Conservation (phyloP, 2,113 vertebrate genomes). For the Rhombomys opimus region DNA sequence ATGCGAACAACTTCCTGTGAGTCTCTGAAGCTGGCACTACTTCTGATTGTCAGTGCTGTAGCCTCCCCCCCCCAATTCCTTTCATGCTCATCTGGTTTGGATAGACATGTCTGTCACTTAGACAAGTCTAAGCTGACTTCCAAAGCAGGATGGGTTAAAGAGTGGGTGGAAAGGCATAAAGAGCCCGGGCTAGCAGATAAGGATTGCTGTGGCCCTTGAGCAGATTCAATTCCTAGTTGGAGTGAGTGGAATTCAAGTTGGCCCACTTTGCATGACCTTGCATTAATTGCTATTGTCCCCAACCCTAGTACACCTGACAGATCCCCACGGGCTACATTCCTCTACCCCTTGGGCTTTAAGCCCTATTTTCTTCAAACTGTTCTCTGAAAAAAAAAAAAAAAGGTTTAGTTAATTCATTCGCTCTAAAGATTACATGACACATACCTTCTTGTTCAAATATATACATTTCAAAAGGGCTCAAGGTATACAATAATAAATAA, state of each 20-base stretch:
- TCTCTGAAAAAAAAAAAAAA: not conserved
- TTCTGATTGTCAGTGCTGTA: not conserved
- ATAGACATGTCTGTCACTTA: not conserved
- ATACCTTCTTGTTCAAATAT: slow-evolving; percentile 10
- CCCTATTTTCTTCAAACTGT: not conserved
- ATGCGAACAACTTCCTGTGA: not conserved
- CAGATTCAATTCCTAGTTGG: not conserved
- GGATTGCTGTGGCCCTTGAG: not conserved
- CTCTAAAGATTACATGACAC: not conserved
- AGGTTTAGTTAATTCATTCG: not conserved
- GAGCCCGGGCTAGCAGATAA: not conserved
- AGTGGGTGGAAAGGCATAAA: not conserved
- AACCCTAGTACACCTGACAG: not conserved
- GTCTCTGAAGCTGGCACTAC: not conserved
- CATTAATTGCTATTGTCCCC: not conserved
- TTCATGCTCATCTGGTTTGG: not conserved
- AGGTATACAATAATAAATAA: slow-evolving; percentile 44
- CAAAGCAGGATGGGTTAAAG: not conserved
- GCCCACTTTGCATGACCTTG: not conserved
- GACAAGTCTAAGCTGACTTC: not conserved
- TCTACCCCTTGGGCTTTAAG: too few relatives aligned
- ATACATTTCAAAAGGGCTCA: slow-evolving; percentile 24
- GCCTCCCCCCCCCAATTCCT: not conserved
- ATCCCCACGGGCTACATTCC: not conserved
- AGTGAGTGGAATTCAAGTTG: not conserved